A percentile compares a stretch with the other conserved stretches of the same genome.
phyloP scores from a whole-genome alignment of 2,113 vertebrate genomes.

The Fulica atra region DNA sequence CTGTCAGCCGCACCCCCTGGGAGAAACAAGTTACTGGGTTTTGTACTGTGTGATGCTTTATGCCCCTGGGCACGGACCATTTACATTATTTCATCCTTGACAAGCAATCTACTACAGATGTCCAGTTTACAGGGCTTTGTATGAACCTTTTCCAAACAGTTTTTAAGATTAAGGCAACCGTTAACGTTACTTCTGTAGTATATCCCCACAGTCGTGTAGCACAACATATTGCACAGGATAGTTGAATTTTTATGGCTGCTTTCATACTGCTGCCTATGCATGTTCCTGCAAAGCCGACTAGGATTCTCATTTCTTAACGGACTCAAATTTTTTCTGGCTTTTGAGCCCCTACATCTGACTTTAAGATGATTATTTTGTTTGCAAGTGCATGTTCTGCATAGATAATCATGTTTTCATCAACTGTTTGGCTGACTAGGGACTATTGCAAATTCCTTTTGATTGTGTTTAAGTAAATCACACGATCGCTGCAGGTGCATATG shows the following conservation, averaged over 20 bases:
- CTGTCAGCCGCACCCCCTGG: not conserved
- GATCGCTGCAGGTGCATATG: rapidly evolving
- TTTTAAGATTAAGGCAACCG: not conserved
- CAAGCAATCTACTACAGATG: rapidly evolving
- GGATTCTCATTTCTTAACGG: not conserved
- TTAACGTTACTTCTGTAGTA: not conserved
- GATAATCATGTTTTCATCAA: not conserved
- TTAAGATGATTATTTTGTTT: not conserved
- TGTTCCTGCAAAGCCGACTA: not conserved
- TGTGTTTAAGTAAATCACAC: not conserved
- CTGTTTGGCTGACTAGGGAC: not conserved
- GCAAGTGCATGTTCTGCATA: not conserved
- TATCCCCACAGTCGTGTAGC: rapidly evolving
- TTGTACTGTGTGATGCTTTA: not conserved
- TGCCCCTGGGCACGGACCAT: not conserved
- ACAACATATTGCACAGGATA: too few relatives aligned
- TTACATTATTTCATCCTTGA: not conserved
- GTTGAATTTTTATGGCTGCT: not conserved
- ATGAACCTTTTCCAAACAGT: not conserved
- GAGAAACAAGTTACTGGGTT: not conserved
- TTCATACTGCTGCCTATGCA: rapidly evolving
- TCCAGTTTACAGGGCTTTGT: not conserved
- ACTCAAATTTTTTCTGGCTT: not conserved
- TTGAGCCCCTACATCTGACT: not conserved
- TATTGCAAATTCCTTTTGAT: not conserved